Percentiles rank a stretch among this genome's conserved stretches.
Evolutionary conservation across 2,888 invertebrate species (phyloP).

Genomic region (Limnephilus auricula): DNA sequence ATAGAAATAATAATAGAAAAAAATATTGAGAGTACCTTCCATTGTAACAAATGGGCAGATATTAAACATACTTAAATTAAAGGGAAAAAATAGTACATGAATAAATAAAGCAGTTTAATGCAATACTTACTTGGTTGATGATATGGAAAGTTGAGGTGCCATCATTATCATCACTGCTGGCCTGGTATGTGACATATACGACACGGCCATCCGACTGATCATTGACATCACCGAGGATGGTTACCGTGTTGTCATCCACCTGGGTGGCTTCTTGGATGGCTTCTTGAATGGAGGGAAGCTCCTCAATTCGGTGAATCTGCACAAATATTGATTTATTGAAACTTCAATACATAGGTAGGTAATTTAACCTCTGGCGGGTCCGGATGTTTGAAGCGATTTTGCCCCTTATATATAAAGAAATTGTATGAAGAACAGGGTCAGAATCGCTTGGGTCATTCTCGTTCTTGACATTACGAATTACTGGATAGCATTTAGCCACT

Average conservation of each 20-base stretch:
- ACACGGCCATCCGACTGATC: constrained; percentile 67
- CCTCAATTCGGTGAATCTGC: constrained; percentile 60
- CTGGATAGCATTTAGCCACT: too few species aligned
- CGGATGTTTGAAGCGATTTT: too few species aligned
- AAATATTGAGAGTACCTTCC: too few species aligned
- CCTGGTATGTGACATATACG: constrained; percentile 73
- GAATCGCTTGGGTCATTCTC: too few species aligned
- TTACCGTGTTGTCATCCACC: constrained; percentile 47
- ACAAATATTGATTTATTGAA: neutral
- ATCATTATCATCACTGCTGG: constrained; percentile 59
- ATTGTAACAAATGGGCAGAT: neutral
- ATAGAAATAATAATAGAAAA: too few species aligned
- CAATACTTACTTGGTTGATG: constrained; percentile 66
- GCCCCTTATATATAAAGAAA: too few species aligned
- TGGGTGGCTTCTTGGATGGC: constrained; percentile 10
- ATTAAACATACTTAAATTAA: neutral
- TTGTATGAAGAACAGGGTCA: too few species aligned
- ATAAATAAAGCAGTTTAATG: neutral
- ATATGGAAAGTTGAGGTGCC: constrained; percentile 61
- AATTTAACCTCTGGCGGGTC: too few species aligned
- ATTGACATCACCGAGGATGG: constrained; percentile 68
- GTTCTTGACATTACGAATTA: too few species aligned
- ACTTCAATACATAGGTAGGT: too few species aligned
- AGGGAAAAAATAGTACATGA: neutral
- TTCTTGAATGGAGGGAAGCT: constrained; percentile 13